These are phyloP conservation scores for Podiceps cristatus DNA, from an alignment of 2,113 vertebrate genomes.

Conservation along the genomic window DNA sequence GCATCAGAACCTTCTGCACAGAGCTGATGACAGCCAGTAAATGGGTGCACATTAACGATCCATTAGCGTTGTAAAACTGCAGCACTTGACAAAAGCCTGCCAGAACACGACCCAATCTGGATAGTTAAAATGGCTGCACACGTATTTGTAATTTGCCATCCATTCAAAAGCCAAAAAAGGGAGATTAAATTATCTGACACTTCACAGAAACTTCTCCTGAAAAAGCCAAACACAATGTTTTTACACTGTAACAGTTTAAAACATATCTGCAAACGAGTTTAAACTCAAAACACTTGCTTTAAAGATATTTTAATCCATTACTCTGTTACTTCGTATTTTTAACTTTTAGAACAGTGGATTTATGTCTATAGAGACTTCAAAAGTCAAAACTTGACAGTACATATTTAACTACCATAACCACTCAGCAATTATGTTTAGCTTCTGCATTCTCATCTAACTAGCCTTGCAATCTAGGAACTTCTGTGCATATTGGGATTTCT, in stretches of 20 bases:
- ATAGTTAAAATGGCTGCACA: not conserved
- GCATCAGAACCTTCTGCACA: not conserved
- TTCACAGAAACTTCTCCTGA: not conserved
- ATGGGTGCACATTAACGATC: not conserved
- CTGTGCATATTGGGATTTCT: conserved; percentile 70
- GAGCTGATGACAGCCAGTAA: not conserved
- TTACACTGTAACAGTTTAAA: not conserved
- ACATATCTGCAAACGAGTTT: not conserved
- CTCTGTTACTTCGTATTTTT: conserved; percentile 19
- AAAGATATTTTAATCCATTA: conserved; percentile 37
- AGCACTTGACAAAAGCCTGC: not conserved
- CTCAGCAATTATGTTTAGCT: conserved; percentile 68
- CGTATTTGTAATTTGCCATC: not conserved
- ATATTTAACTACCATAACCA: conserved; percentile 75
- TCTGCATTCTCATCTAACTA: conserved; percentile 66
- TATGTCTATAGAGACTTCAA: conserved; percentile 35
- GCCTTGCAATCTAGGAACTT: conserved; percentile 67
- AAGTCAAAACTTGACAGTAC: conserved; percentile 72
- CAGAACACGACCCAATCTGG: not conserved
- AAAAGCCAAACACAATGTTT: not conserved
- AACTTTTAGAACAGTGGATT: conserved; percentile 37
- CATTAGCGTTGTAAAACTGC: not conserved
- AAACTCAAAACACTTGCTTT: not conserved
- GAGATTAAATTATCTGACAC: not conserved
- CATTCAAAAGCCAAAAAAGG: not conserved